Percentiles rank a stretch among this genome's conserved stretches.
Evolutionary conservation across 2,113 vertebrate species (phyloP).

Genomic region (Nyctereutes procyonoides): DNA sequence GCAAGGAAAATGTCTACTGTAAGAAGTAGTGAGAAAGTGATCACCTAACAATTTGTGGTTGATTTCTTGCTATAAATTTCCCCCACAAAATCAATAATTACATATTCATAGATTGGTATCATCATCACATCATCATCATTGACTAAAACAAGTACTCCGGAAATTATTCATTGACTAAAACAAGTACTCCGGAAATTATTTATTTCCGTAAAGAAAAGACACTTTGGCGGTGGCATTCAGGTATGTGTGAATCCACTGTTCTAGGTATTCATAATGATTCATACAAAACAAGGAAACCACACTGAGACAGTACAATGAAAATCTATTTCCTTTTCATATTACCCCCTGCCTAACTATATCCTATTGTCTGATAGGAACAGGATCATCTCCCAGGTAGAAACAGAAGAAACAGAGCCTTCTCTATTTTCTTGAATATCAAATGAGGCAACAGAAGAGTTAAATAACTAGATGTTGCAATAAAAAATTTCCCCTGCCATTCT

Average conservation of each 20-base stretch:
- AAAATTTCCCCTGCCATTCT: not conserved
- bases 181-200: not conserved
- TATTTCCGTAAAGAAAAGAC: not conserved
- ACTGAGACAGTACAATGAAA: not conserved
- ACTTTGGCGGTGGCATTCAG: not conserved
- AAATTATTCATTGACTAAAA: not conserved
- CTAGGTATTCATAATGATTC: not conserved
- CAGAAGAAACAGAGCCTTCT: conserved; percentile 30
- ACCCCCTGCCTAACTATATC: not conserved
- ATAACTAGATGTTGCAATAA: not conserved
- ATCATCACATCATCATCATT: not conserved
- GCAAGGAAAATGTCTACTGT: conserved; percentile 11
- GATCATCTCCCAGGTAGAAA: conserved; percentile 10
- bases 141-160: not conserved
- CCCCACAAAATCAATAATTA: not conserved
- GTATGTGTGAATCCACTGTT: not conserved
- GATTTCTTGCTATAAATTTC: not conserved
- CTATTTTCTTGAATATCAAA: conserved; percentile 44
- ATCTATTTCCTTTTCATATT: not conserved
- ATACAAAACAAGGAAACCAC: conserved; percentile 19
- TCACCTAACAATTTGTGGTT: conserved; percentile 20
- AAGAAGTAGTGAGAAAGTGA: not conserved
- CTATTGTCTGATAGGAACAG: not conserved
- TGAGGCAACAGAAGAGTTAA: not conserved
- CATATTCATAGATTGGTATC: not conserved